Conservation (phyloP, 2,888 invertebrate species). For the Spilarctia lutea region DNA sequence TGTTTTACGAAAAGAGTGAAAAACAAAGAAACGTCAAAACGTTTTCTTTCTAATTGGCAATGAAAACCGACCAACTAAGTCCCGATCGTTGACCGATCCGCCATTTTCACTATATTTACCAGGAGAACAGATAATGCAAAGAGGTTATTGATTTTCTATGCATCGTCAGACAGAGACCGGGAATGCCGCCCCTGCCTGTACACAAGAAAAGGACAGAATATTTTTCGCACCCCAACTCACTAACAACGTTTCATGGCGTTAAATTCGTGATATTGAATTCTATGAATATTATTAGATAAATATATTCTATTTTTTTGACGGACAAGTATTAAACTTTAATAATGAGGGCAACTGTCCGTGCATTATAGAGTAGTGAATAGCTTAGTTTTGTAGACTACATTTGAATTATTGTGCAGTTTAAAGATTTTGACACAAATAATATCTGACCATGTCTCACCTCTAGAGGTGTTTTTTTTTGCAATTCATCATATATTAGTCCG, state of each 20-base stretch:
- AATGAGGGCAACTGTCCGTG: no score
- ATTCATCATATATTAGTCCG: background rate
- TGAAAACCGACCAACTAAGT: background rate
- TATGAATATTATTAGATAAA: background rate
- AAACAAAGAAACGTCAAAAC: background rate
- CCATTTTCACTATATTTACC: constrained; percentile 72
- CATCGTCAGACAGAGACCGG: constrained; percentile 28
- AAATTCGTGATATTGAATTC: background rate
- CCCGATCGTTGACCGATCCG: constrained; percentile 64
- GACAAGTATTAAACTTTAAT: no score
- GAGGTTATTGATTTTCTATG: constrained; percentile 61
- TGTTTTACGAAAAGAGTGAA: background rate
- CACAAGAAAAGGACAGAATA: constrained; percentile 30
- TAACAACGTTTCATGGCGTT: background rate
- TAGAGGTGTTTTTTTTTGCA: background rate
- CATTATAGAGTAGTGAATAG: no score
- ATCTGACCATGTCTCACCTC: background rate
- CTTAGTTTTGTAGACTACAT: background rate
- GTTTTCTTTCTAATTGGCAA: background rate
- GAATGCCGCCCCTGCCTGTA: constrained; percentile 8
- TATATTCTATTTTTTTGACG: background rate
- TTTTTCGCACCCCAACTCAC: constrained; percentile 8
- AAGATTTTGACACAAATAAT: background rate
- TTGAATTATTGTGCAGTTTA: background rate
- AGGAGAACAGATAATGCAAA: constrained; percentile 57